Evolutionary conservation across 2,797 vertebrate genomes (phyloP), one percentile per base, ranked within the genome.

Genomic region (Urocyon cinereoargenteus): DNA sequence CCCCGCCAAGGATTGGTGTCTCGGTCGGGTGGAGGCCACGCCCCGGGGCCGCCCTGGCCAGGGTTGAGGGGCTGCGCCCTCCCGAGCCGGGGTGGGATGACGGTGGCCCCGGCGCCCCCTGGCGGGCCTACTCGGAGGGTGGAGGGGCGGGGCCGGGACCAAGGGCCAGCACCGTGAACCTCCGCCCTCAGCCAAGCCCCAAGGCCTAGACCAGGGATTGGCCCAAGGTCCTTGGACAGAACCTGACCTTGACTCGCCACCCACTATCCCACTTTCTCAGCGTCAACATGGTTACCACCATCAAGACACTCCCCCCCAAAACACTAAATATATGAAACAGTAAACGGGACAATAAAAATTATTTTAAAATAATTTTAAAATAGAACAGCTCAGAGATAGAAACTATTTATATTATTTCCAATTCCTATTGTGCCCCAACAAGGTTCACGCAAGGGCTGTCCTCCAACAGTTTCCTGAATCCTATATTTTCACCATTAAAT

Each of bases 361-460:
- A 73, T 96, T 97, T 97, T 62, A 96, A 97, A 98, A 94, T 95
- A 93, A 97, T 53, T 97, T 96, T 96, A 97, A 97, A 97, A 94
- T 96, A 97, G 59, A 97, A 97, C 93, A 97, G 90, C 57, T 98
- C 96, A 96, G 66, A 97, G 91, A 96, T 82, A 97, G 40, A 97
- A 98, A 94, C 64, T 91, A 93, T 88, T 72, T 93, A 91, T 92
- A 97, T 96, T 92, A 82, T 96, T 96, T 96, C 78, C 95, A 97
- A 93, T 92, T 91, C 66, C 70, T 97, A 79, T 49, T 55, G 62
- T 85, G 89, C 19, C 90, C 90, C 86, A 93, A 94, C 77, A 97
- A 97, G 62, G 81, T 88, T 96, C 93, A 93, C 87, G 15, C 90
- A 97, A 93, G 87, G 83, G 57, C 77, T 93, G 61, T 91, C 85